phyloP scores from a whole-genome alignment of 2,888 invertebrate species.

The Iselma pallidipennis region DNA sequence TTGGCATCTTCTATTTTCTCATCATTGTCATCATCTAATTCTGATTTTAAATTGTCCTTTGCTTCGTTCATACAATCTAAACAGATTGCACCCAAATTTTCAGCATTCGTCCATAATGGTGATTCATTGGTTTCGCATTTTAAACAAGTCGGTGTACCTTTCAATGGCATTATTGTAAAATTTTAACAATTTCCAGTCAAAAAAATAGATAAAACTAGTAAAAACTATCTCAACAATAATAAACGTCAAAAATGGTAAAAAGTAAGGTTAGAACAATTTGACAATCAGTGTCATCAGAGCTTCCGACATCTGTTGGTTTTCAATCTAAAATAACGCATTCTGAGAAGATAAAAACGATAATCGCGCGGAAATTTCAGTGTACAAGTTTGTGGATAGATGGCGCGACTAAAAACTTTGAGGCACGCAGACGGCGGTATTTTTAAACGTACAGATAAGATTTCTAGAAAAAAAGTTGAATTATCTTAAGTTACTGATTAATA shows the following conservation, averaged over 20 bases:
- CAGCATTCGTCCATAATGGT: conserved; percentile 75
- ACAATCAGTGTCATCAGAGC: too few species aligned
- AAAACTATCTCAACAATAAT: too few species aligned
- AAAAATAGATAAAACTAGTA: background rate
- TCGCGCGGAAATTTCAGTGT: too few species aligned
- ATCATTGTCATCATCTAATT: conserved; percentile 46
- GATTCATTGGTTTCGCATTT: conserved; percentile 73
- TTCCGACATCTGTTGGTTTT: too few species aligned
- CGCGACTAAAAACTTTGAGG: too few species aligned
- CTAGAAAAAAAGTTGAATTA: too few species aligned
- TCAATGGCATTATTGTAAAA: conserved; percentile 50
- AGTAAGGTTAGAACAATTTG: background rate
- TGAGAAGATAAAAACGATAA: too few species aligned
- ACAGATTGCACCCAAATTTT: conserved; percentile 73
- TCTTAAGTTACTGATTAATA: too few species aligned
- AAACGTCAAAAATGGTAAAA: background rate
- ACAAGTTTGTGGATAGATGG: too few species aligned
- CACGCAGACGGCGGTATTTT: too few species aligned
- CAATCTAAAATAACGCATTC: too few species aligned
- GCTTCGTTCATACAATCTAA: conserved; percentile 71
- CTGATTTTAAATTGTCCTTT: conserved; percentile 50
- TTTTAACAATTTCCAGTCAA: background rate
- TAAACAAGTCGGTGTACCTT: conserved; percentile 66
- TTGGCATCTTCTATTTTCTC: conserved; percentile 57
- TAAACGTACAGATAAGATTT: too few species aligned